A percentile compares a stretch with the other conserved stretches of the same genome.
Evolutionary conservation across 2,797 vertebrate species (phyloP).

Genomic region (Bryconaethiops microstoma): DNA sequence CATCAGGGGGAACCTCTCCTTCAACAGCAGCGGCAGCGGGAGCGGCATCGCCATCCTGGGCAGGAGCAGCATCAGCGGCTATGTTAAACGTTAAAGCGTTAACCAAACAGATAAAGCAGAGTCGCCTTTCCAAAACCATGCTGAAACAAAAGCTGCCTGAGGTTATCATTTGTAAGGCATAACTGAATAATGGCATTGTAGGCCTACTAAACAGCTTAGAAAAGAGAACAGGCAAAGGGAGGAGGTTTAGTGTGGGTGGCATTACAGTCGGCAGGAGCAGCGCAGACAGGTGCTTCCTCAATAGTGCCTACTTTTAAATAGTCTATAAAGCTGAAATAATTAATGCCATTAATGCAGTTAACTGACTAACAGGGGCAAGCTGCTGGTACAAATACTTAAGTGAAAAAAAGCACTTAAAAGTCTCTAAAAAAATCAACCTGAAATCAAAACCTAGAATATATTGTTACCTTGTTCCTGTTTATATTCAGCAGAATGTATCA

Average conservation of each 20-base stretch:
- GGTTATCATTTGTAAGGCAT: not conserved
- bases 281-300: not conserved
- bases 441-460: too few species aligned
- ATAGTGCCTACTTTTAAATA: too few species aligned
- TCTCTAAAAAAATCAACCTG: too few species aligned
- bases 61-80: slow-evolving; percentile 24
- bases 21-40: slow-evolving; percentile 61
- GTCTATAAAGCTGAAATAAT: too few species aligned
- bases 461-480: too few species aligned
- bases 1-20: slow-evolving; percentile 61
- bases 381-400: too few species aligned
- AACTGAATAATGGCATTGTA: not conserved
- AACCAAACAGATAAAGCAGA: slow-evolving; percentile 8
- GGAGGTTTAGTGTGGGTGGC: not conserved
- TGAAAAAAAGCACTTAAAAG: too few species aligned
- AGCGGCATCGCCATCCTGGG: not conserved
- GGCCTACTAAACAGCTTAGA: too few species aligned
- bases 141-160: not conserved
- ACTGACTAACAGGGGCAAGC: too few species aligned
- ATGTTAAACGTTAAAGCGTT: slow-evolving; percentile 34
- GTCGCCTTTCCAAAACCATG: not conserved
- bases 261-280: too few species aligned
- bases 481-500: too few species aligned
- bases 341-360: too few species aligned
- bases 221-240: not conserved